Percentiles rank a stretch among this genome's conserved stretches.
These are phyloP conservation scores for Hylomyscus alleni DNA, from an alignment of 2,797 vertebrate species.

Conservation along the genomic window DNA sequence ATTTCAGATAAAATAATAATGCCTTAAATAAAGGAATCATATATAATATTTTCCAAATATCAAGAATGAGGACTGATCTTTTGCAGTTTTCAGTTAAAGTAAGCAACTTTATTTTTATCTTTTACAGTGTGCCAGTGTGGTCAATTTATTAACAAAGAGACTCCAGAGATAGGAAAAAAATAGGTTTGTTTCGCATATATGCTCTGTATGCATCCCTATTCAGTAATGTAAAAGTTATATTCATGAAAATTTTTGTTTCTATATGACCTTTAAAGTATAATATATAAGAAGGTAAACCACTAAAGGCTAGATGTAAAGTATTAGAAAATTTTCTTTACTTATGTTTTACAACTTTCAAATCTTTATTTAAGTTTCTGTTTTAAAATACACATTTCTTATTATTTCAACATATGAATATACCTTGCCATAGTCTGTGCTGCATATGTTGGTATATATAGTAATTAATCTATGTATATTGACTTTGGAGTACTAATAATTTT, in stretches of 20 bases:
- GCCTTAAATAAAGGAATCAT: slow-evolving; percentile 24
- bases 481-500: background rate
- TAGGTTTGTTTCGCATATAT: background rate
- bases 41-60: slow-evolving; percentile 45
- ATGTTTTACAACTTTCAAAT: slow-evolving; percentile 14
- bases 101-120: slow-evolving; percentile 6
- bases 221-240: background rate
- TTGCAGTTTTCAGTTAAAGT: background rate
- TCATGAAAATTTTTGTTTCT: background rate
- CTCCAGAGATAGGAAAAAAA: background rate
- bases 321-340: background rate
- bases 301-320: slow-evolving; percentile 4
- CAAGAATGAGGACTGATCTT: background rate
- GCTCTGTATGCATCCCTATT: background rate
- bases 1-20: slow-evolving; percentile 47
- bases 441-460: background rate
- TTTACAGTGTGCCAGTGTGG: background rate
- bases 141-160: slow-evolving; percentile 29
- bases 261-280: background rate
- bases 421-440: background rate
- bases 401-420: background rate
- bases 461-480: background rate
- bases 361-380: slow-evolving; percentile 19
- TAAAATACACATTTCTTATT: background rate
- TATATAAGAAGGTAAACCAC: background rate